A percentile compares a stretch with the other conserved stretches of the same genome.
Conservation (phyloP, 1,140 invertebrate genomes). For the Drosophila subobscura region DNA sequence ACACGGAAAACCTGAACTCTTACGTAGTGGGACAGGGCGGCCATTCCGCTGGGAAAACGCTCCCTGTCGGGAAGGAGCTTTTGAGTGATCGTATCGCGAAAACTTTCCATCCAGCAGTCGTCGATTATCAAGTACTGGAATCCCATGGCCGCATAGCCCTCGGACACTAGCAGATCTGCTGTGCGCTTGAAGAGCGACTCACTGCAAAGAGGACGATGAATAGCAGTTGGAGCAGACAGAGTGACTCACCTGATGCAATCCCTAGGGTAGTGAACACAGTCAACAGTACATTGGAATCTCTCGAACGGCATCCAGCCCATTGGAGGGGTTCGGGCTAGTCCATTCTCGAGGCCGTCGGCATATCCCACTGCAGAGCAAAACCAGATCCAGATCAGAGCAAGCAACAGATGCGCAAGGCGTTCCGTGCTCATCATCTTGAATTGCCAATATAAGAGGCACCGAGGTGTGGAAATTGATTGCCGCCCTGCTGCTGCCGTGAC, state of each 20-base stretch:
- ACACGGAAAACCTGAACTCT: slow-evolving; percentile 83
- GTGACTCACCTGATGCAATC: slow-evolving; percentile 93
- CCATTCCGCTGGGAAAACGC: slow-evolving; percentile 96
- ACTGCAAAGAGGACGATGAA: slow-evolving; percentile 84
- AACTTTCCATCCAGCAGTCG: slow-evolving; percentile 96
- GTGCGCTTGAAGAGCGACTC: slow-evolving; percentile 95
- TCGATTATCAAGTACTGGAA: slow-evolving; percentile 98
- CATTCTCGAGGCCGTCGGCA: slow-evolving; percentile 88
- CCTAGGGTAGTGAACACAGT: slow-evolving; percentile 95
- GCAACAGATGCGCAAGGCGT: not conserved
- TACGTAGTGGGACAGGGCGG: slow-evolving; percentile 95
- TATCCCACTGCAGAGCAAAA: not conserved
- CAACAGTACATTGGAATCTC: slow-evolving; percentile 94
- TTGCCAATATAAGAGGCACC: not conserved
- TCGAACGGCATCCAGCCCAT: slow-evolving; percentile 96
- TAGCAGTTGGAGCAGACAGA: not conserved
- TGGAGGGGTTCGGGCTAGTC: slow-evolving; percentile 91
- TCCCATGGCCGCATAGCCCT: slow-evolving; percentile 94
- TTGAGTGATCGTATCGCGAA: slow-evolving; percentile 87
- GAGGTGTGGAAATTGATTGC: too few relatives aligned
- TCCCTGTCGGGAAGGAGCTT: slow-evolving; percentile 91
- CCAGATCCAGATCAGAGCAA: not conserved
- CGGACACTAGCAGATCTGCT: slow-evolving; percentile 93
- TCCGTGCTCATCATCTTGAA: slow-evolving; percentile 14
- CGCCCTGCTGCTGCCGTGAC: slow-evolving; percentile 3